Base-by-base conservation (phyloP, 2,113 vertebrate species). In the Zosterops lateralis region DNA sequence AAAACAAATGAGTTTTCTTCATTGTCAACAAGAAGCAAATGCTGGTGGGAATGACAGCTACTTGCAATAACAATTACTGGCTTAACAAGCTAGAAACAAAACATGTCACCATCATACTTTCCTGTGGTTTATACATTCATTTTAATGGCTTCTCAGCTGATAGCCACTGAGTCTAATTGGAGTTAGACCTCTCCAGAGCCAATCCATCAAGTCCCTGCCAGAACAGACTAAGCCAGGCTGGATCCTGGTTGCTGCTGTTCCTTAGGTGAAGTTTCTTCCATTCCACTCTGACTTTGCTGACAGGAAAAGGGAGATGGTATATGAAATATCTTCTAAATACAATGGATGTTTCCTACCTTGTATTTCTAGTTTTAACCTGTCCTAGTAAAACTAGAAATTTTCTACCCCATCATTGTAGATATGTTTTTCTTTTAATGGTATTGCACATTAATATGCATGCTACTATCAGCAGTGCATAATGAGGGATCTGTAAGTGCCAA, bases 31-130 rank as follows among this genome's bases (percentile, higher is more conserved):
- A 45, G 87, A 88, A 90, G 64, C 56, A 80, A 93, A 86, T 44
- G 36, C 64, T 88, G 73, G 64, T 95, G 87, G 84, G 79, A 91
- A 95, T 92, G 91, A 88, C 87, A 92, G 79, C 68, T 87, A 90
- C 31, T 93, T 90, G 71, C 64, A 83, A 53, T 90, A 95, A 95
- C 91, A 95, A 94, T 94, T 95, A 96, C 85, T 95, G 74, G 84
- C 73, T 93, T 95, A 97, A 96, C 87, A 90, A 96, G 62, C 93
- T 86, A 90, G 93, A 95, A 95, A 95, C 67, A 95, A 93, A 96
- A 67, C 79, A 48, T 91, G 78, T 85, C 91, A 86, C 65, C 53
- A 80, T 80, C 89, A 56, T 24, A 51, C 48, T 91, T 84, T 45
- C 44, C 76, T 73, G 60, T 14, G 51, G 82, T 87, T 95, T 64